These are phyloP conservation scores for Sylvia atricapilla DNA, from an alignment of 2,113 vertebrate species.

Conservation along the genomic window DNA sequence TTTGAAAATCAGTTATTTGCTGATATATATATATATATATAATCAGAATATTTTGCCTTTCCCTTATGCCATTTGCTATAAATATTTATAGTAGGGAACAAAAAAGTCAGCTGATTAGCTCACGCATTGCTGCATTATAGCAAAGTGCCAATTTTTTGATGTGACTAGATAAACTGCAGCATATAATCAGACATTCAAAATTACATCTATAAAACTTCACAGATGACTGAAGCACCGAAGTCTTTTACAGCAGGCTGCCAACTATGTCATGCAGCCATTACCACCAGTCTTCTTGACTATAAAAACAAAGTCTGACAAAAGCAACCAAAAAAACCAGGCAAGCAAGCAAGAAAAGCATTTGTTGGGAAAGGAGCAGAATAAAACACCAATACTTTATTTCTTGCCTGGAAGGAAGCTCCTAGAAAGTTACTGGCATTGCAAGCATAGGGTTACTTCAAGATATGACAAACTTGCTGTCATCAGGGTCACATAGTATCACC, in stretches of 20 bases:
- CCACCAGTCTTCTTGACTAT: background rate
- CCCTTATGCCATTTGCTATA: background rate
- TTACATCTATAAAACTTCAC: background rate
- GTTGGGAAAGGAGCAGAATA: background rate
- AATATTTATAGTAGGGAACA: background rate
- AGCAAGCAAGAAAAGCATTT: background rate
- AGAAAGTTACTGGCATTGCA: background rate
- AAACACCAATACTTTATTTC: background rate
- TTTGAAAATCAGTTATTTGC: background rate
- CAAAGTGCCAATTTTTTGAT: background rate
- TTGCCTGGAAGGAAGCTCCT: background rate
- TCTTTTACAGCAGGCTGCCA: background rate
- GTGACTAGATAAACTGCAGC: background rate
- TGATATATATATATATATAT: too few species aligned
- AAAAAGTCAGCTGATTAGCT: background rate
- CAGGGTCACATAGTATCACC: background rate
- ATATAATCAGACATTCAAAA: background rate
- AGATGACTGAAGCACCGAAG: background rate
- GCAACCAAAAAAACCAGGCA: background rate
- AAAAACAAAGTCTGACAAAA: background rate
- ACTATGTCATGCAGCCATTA: background rate
- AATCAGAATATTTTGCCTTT: background rate
- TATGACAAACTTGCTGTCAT: background rate
- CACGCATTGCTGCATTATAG: background rate
- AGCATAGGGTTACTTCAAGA: background rate